Percentiles rank a stretch among this genome's conserved stretches.
Conservation (phyloP, 1,140 invertebrate species). For the Leguminivora glycinivorella region DNA sequence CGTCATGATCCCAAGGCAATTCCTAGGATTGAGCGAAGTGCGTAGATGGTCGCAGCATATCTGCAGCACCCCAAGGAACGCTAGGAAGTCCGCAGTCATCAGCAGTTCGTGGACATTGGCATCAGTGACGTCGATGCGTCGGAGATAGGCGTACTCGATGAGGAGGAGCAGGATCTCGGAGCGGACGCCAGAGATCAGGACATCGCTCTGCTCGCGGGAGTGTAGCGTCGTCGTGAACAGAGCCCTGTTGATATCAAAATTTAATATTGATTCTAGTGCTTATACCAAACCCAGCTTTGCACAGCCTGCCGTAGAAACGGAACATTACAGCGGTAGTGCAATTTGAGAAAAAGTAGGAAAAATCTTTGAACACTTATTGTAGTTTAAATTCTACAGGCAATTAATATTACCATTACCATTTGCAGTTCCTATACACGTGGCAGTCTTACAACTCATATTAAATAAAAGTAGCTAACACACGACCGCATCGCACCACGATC, state of each 20-base stretch:
- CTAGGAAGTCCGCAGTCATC: conserved; percentile 88
- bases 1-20: conserved; percentile 89
- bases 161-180: conserved; percentile 86
- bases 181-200: conserved; percentile 87
- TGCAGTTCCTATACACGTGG: no score
- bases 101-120: conserved; percentile 89
- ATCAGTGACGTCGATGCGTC: conserved; percentile 83
- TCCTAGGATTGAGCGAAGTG: conserved; percentile 83
- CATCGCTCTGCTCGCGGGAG: conserved; percentile 83
- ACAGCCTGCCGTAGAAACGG: no score
- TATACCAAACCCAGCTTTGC: no score
- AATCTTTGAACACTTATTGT: no score
- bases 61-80: conserved; percentile 87
- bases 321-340: no score
- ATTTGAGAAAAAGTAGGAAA: no score
- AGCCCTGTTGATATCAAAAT: conserved; percentile 78
- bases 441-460: no score
- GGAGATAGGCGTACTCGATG: conserved; percentile 90
- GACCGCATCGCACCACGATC: no score
- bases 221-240: conserved; percentile 91
- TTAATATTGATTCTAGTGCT: neutral
- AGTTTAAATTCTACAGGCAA: no score
- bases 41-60: conserved; percentile 88
- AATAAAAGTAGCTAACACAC: no score
- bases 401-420: no score